These are phyloP conservation scores for Catocala sponsa DNA, from an alignment of 2,888 invertebrate species.

Conservation along the genomic window DNA sequence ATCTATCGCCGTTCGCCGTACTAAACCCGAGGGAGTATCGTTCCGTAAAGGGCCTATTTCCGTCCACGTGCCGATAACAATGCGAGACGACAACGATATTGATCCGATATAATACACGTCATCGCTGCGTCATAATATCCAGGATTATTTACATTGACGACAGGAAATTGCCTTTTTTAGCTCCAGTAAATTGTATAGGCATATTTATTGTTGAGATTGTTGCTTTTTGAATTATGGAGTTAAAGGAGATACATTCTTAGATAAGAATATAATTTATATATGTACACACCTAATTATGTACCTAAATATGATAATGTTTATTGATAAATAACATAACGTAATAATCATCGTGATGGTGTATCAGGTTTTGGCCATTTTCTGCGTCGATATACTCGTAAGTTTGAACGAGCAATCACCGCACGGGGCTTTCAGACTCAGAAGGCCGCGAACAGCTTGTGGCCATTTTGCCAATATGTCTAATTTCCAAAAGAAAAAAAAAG, in stretches of 20 bases:
- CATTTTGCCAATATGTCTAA: no score
- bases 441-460: no score
- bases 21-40: constrained; percentile 32
- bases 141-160: constrained; percentile 72
- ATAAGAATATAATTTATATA: no score
- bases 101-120: constrained; percentile 69
- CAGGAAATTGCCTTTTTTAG: constrained; percentile 81
- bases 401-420: no score
- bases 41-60: constrained; percentile 73
- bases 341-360: no score
- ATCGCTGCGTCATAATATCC: constrained; percentile 76
- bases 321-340: no score
- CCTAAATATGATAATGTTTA: no score
- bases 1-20: constrained; percentile 60
- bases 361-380: no score
- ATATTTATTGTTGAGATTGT: constrained; percentile 31
- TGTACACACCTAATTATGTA: no score
- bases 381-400: no score
- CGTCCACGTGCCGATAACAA: constrained; percentile 82
- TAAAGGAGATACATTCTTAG: background rate
- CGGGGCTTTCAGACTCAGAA: no score
- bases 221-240: constrained; percentile 25
- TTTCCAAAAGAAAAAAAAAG: no score
- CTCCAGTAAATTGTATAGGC: constrained; percentile 30
- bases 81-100: constrained; percentile 66